A percentile compares a stretch with the other conserved stretches of the same genome.
phyloP scores from a whole-genome alignment of 2,797 vertebrate species.

The Neoniphon sammara region DNA sequence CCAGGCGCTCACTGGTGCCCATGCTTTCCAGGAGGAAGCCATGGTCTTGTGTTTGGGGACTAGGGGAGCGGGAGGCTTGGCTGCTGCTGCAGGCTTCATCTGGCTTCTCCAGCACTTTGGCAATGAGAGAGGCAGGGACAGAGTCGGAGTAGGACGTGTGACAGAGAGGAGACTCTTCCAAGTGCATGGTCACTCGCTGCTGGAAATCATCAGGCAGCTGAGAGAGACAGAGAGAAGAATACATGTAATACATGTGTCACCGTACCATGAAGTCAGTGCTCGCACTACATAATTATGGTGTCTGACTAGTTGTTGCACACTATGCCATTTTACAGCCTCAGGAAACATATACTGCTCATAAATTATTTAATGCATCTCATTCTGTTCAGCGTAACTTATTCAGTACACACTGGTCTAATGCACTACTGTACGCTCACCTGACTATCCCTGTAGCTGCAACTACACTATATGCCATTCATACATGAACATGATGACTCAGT shows the following conservation, averaged over 20 bases:
- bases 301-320: neutral
- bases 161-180: constrained; percentile 89
- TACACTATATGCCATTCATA: too few species aligned
- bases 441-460: too few species aligned
- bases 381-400: constrained; percentile 1
- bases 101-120: constrained; percentile 92
- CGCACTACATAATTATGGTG: neutral
- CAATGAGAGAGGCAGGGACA: constrained; percentile 90
- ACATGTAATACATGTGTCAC: neutral
- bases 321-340: neutral
- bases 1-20: constrained; percentile 82
- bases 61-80: constrained; percentile 89
- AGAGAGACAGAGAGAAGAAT: constrained; percentile 42
- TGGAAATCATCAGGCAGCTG: constrained; percentile 94
- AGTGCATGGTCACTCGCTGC: constrained; percentile 91
- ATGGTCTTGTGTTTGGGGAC: constrained; percentile 86
- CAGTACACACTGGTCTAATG: neutral
- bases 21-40: constrained; percentile 84
- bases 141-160: constrained; percentile 89
- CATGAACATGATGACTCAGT: too few species aligned
- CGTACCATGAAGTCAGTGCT: neutral
- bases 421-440: neutral
- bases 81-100: constrained; percentile 89
- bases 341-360: constrained; percentile 4
- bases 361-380: neutral